Evolutionary conservation across 2,888 invertebrate genomes (phyloP).

Genomic region (Frankliniella intonsa): DNA sequence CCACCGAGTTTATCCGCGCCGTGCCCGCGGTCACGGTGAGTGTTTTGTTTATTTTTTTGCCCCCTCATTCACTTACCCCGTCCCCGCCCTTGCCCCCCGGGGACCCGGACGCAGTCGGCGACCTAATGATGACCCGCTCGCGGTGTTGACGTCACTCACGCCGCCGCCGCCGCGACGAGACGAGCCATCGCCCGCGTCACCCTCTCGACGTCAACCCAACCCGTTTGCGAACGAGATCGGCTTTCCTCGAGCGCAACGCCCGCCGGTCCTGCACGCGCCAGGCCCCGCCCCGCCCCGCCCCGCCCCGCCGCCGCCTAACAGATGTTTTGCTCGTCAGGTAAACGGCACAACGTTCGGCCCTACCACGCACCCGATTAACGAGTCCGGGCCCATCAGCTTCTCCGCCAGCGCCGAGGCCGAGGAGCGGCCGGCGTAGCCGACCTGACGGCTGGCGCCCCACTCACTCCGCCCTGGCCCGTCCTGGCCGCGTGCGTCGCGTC

Average conservation of each 20-base stretch:
- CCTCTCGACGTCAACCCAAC: too few relatives aligned
- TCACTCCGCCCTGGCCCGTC: too few relatives aligned
- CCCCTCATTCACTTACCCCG: too few relatives aligned
- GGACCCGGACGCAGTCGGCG: too few relatives aligned
- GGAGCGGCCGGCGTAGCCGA: background rate
- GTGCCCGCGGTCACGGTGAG: background rate
- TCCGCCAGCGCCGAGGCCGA: background rate
- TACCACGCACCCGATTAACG: background rate
- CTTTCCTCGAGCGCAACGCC: too few relatives aligned
- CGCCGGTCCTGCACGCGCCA: background rate
- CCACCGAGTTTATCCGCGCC: conserved; percentile 8
- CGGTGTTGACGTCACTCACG: background rate
- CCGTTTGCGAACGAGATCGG: too few relatives aligned
- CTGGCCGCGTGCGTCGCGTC: too few relatives aligned
- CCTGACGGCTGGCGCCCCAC: too few relatives aligned
- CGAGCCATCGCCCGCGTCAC: too few relatives aligned
- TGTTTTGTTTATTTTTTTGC: too few relatives aligned
- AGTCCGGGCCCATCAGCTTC: background rate
- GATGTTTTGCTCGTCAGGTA: background rate
- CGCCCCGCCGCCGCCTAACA: background rate
- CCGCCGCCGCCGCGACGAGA: too few relatives aligned
- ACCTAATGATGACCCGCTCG: background rate
- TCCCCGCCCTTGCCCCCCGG: background rate
- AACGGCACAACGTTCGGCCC: background rate
- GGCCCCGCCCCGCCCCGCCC: background rate